Evolutionary conservation across 2,888 invertebrate species (phyloP), one percentile per base, ranked within the genome.

Genomic region (Aelia acuminata): DNA sequence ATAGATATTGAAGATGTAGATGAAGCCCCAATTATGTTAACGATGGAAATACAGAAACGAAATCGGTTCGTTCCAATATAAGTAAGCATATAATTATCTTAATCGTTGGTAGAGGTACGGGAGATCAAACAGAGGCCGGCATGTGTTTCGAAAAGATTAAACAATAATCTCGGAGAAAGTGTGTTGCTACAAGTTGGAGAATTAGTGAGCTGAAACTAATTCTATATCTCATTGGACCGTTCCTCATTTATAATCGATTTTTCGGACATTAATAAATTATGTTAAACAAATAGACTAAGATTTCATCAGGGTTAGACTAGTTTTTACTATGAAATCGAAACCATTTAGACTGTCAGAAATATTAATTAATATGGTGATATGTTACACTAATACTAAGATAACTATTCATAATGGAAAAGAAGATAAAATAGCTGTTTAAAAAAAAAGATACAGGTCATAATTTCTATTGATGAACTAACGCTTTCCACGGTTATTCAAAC

Each of bases 121-220:
- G 26, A 57, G 57, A 11, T 26, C 26, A 26, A 20, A 13, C 63
- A 31, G 31, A 31, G 63, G 31, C 63, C 31, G 31, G 31, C 63
- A 70, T 20, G 31, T 5, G 49, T 70, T 70, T 70, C 63, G 63
- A 70, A 70, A 70, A 70, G 31, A 70, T 31, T 31, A 57, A 70
- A 70, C 63, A 70, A 70, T 70, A 70, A 70, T 70, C 26, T 57
- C 18, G 31, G 63, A 10, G 63, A 70, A 70, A 70, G 63, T 35
- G 63, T 70, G 31, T 70, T 70, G 31, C 35, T 35, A 35, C 63
- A 35, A 70, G 63, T 70, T 31, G 18, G 18, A 10, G 31, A 18
- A 20, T 35, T 70, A 35, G 31, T 7, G 31, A 15, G 13, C 57
- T 10, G n/a, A n/a, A n/a, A n/a, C 63, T 20, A 18, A 11, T 8